Evolutionary conservation across 2,113 vertebrate species (phyloP).

Genomic region (Alethe diademata): DNA sequence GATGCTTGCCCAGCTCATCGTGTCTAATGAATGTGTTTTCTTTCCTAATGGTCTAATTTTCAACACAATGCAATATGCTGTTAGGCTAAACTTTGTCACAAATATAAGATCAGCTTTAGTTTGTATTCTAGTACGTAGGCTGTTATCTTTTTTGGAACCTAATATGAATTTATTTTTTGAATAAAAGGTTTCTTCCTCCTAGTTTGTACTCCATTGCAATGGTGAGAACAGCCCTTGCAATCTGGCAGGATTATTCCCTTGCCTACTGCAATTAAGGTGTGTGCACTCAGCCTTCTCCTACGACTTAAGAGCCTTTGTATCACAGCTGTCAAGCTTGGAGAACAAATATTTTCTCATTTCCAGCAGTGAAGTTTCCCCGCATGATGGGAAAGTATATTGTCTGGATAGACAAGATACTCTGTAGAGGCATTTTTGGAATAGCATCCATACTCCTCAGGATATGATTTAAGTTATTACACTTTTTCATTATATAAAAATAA

Average conservation of each 20-base stretch:
- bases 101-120: neutral
- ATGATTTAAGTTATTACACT: neutral
- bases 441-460: neutral
- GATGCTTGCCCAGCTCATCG: conserved; percentile 37
- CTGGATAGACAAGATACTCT: neutral
- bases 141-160: neutral
- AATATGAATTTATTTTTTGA: neutral
- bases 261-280: neutral
- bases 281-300: neutral
- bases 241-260: neutral
- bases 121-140: neutral
- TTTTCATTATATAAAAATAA: neutral
- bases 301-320: neutral
- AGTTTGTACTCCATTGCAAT: rapidly evolving
- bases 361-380: neutral
- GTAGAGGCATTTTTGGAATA: neutral
- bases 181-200: neutral
- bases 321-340: neutral
- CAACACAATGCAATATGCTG: neutral
- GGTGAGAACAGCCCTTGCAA: neutral
- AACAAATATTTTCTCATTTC: neutral
- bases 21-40: conserved; percentile 42
- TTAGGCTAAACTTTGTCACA: neutral
- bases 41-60: neutral
- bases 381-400: neutral